These are phyloP conservation scores for Calephelis virginiensis DNA, from an alignment of 1,140 invertebrate species.

Conservation along the genomic window DNA sequence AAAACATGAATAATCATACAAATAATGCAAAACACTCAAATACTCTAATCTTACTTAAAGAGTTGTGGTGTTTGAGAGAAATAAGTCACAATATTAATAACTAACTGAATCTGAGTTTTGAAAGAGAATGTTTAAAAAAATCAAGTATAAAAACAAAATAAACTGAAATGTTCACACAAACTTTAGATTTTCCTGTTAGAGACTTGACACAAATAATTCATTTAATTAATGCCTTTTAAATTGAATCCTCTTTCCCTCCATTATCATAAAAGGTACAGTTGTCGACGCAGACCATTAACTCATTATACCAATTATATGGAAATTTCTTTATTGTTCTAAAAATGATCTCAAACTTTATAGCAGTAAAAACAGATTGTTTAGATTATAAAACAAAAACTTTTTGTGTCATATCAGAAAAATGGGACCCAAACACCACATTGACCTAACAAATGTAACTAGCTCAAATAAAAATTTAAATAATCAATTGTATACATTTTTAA, in stretches of 20 bases:
- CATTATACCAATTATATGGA: conserved; percentile 33
- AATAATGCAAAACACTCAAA: conserved; percentile 17
- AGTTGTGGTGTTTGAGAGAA: background rate
- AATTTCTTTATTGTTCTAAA: conserved; percentile 15
- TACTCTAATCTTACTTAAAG: background rate
- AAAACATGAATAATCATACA: conserved; percentile 19
- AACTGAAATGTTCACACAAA: conserved; percentile 43
- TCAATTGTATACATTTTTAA: no score
- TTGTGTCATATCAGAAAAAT: background rate
- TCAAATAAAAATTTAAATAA: no score
- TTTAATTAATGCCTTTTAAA: conserved; percentile 53
- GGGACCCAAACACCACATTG: background rate
- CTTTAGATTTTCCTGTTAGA: conserved; percentile 35
- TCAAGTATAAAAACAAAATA: conserved; percentile 34
- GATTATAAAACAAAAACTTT: background rate
- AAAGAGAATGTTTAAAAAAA: conserved; percentile 21
- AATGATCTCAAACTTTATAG: background rate
- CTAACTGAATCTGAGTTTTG: conserved; percentile 8
- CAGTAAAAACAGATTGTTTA: background rate
- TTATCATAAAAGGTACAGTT: conserved; percentile 48
- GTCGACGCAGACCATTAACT: conserved; percentile 36
- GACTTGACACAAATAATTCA: conserved; percentile 44
- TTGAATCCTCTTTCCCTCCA: conserved; percentile 41
- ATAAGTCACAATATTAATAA: background rate
- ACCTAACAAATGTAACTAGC: no score